Evolutionary conservation across 2,888 invertebrate genomes (phyloP).

Genomic region (Amiota mariae): DNA sequence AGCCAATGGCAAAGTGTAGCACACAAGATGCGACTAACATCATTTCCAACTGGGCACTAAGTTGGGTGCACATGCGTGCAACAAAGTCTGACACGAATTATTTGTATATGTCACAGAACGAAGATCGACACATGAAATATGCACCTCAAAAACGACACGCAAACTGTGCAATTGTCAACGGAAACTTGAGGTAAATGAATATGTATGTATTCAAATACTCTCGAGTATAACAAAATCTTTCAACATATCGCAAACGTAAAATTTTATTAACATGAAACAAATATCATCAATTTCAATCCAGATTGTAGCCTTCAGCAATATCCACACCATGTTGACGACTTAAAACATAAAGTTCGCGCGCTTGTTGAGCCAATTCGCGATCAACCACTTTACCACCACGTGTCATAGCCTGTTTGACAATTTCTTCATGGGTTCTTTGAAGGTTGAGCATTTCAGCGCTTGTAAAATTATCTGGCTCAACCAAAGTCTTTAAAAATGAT

Average conservation of each 20-base stretch:
- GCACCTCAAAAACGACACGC: constrained; percentile 15
- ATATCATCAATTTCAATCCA: neutral
- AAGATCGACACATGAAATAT: constrained; percentile 29
- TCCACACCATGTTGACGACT: constrained; percentile 52
- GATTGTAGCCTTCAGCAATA: constrained; percentile 49
- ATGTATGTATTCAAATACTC: neutral
- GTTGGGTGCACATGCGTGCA: constrained; percentile 37
- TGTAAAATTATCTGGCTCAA: constrained; percentile 50
- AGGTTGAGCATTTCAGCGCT: constrained; percentile 50
- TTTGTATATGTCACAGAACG: constrained; percentile 47
- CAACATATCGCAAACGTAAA: no score
- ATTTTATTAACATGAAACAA: constrained; percentile 1
- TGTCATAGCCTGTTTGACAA: constrained; percentile 41
- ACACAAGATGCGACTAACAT: neutral
- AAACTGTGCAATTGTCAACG: neutral
- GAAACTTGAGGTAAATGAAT: neutral
- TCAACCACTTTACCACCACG: constrained; percentile 68
- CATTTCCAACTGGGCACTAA: constrained; percentile 4
- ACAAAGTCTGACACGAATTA: constrained; percentile 47
- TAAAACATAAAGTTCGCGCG: constrained; percentile 65
- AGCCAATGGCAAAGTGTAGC: neutral
- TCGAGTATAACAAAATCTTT: constrained; percentile 33
- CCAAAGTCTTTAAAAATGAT: constrained; percentile 60
- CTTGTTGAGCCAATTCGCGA: constrained; percentile 65
- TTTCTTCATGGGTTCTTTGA: constrained; percentile 40